Percentiles rank a stretch among this genome's conserved stretches.
Evolutionary conservation across 2,888 invertebrate species (phyloP).

Genomic region (Zygogramma bicolorata): DNA sequence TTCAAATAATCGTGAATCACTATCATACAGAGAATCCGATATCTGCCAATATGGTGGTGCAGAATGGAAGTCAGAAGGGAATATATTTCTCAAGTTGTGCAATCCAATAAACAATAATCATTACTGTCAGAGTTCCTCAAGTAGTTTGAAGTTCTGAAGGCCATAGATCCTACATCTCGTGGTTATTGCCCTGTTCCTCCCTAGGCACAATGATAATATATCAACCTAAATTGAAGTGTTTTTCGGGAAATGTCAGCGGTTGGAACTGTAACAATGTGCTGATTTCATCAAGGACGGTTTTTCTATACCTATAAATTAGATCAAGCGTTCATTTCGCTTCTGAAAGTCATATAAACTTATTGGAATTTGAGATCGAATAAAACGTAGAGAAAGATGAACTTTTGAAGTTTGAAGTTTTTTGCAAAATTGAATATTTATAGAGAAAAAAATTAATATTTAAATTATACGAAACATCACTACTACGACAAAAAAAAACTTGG

Average conservation of each 20-base stretch:
- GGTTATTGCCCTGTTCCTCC: constrained; percentile 43
- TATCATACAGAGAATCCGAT: constrained; percentile 16
- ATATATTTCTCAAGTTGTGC: constrained; percentile 58
- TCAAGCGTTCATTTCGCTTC: too few species aligned
- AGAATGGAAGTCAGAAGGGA: constrained; percentile 38
- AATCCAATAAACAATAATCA: constrained; percentile 66
- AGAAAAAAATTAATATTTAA: too few species aligned
- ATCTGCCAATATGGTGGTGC: constrained; percentile 44
- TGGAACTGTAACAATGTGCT: neutral
- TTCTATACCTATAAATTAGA: too few species aligned
- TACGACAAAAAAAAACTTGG: too few species aligned
- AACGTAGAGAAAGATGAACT: too few species aligned
- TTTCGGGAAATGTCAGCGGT: constrained; percentile 34
- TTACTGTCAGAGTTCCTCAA: constrained; percentile 64
- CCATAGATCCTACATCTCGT: constrained; percentile 49
- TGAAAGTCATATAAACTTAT: too few species aligned
- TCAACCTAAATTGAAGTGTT: constrained; percentile 38
- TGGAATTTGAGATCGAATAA: too few species aligned
- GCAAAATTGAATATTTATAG: too few species aligned
- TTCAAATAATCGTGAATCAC: neutral
- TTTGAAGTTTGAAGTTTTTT: too few species aligned
- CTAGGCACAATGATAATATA: constrained; percentile 36
- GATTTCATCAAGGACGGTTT: too few species aligned
- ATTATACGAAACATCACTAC: too few species aligned
- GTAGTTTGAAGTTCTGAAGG: constrained; percentile 61